These are phyloP conservation scores for Doris montereyensis DNA, from an alignment of 2,888 invertebrate species.

Conservation along the genomic window DNA sequence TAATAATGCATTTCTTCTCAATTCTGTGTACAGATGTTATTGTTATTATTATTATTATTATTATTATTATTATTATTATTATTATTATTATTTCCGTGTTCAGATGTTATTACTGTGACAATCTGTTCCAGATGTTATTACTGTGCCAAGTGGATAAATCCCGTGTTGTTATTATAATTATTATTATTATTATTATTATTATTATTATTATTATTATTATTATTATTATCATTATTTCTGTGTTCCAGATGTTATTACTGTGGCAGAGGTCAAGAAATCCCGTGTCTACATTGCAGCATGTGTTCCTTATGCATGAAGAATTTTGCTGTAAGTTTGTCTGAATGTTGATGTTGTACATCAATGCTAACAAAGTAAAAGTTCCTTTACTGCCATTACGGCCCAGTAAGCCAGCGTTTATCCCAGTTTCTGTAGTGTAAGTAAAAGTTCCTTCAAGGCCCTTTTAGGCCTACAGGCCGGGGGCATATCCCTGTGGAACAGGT, in stretches of 20 bases:
- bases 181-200: background rate
- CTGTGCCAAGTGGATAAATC: too few species aligned
- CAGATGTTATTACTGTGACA: background rate
- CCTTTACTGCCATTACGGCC: too few species aligned
- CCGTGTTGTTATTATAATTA: background rate
- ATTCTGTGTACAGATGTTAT: conserved; percentile 10
- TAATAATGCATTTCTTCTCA: background rate
- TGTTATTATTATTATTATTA: conserved; percentile 7
- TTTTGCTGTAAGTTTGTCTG: conserved; percentile 46
- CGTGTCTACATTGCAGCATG: conserved; percentile 57
- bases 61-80: background rate
- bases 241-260: conserved; percentile 47
- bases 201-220: background rate
- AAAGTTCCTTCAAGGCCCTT: too few species aligned
- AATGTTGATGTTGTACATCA: too few species aligned
- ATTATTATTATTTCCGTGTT: background rate
- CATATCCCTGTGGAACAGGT: too few species aligned
- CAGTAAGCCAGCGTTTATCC: too few species aligned
- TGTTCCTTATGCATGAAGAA: conserved; percentile 47
- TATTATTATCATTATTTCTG: background rate
- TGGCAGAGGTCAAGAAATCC: conserved; percentile 41
- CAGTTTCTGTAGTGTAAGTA: too few species aligned
- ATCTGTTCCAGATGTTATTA: background rate
- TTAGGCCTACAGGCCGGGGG: too few species aligned
- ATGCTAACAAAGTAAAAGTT: too few species aligned